Evolutionary conservation across 2,113 vertebrate genomes (phyloP).

Genomic region (Menura novaehollandiae): DNA sequence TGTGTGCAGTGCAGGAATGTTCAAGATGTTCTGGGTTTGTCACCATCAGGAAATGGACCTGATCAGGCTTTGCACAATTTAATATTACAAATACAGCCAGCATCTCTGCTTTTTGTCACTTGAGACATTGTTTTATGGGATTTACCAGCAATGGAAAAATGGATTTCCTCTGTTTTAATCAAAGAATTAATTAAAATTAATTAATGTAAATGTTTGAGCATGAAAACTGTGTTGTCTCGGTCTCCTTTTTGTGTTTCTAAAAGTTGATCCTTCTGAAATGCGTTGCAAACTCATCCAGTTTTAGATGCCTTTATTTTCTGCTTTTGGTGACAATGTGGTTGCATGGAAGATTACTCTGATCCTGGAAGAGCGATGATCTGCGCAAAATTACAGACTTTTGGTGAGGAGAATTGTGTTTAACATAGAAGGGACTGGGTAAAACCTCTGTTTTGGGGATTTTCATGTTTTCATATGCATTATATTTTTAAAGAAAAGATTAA

Average conservation of each 20-base stretch:
- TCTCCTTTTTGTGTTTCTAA: not conserved
- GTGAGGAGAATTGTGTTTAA: not conserved
- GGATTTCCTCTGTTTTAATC: not conserved
- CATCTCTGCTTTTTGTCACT: not conserved
- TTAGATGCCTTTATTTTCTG: accelerated
- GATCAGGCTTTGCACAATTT: not conserved
- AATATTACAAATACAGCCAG: accelerated
- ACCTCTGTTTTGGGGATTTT: not conserved
- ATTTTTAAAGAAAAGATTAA: not conserved
- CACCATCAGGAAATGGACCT: not conserved
- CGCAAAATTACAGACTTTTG: not conserved
- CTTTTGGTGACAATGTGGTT: not conserved
- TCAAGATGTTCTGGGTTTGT: not conserved
- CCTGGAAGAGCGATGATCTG: not conserved
- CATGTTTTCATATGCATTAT: not conserved
- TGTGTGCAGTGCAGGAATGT: accelerated
- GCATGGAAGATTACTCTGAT: not conserved
- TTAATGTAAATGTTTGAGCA: not conserved
- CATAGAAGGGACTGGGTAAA: not conserved
- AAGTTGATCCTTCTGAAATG: not conserved
- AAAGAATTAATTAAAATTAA: conserved; percentile 1
- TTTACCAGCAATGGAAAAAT: not conserved
- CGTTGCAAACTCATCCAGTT: accelerated
- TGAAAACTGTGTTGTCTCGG: not conserved
- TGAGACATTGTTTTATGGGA: not conserved